These are phyloP conservation scores for Drosophila asahinai DNA, from an alignment of 1,140 invertebrate genomes.

Conservation along the genomic window DNA sequence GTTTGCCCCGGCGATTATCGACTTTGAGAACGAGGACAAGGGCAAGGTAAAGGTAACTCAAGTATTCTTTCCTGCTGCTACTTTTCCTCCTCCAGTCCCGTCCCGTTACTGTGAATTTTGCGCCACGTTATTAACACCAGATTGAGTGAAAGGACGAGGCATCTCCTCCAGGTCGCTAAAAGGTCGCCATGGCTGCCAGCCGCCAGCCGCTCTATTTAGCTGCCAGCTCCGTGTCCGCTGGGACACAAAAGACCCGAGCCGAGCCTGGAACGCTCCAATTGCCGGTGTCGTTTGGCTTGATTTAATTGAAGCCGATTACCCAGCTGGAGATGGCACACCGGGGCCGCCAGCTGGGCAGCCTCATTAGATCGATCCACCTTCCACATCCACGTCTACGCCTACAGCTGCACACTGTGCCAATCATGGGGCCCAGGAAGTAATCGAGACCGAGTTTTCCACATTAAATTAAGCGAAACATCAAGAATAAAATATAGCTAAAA, in stretches of 20 bases:
- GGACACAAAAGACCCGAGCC: slow-evolving; percentile 48
- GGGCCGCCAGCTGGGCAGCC: slow-evolving; percentile 45
- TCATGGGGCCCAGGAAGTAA: background rate
- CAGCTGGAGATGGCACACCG: slow-evolving; percentile 60
- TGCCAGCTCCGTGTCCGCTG: slow-evolving; percentile 27
- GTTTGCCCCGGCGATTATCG: slow-evolving; percentile 78
- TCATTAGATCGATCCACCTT: slow-evolving; percentile 67
- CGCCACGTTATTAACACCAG: slow-evolving; percentile 75
- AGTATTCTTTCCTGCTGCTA: slow-evolving; percentile 40
- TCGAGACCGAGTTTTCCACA: background rate
- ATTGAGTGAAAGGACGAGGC: slow-evolving; percentile 56
- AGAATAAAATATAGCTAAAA: background rate
- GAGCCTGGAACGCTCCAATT: slow-evolving; percentile 64
- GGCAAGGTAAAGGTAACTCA: slow-evolving; percentile 49
- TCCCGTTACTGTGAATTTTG: slow-evolving; percentile 52
- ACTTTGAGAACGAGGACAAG: slow-evolving; percentile 18
- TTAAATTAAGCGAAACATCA: background rate
- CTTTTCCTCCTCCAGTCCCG: slow-evolving; percentile 1
- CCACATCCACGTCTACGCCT: slow-evolving; percentile 5
- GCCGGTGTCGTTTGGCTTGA: slow-evolving; percentile 71
- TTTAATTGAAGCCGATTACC: slow-evolving; percentile 82
- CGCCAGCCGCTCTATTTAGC: slow-evolving; percentile 21
- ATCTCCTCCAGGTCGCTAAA: slow-evolving; percentile 38
- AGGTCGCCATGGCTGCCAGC: slow-evolving; percentile 43
- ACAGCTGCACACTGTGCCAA: background rate